Conservation (phyloP, 2,888 invertebrate genomes). For the Xestobium rufovillosum region DNA sequence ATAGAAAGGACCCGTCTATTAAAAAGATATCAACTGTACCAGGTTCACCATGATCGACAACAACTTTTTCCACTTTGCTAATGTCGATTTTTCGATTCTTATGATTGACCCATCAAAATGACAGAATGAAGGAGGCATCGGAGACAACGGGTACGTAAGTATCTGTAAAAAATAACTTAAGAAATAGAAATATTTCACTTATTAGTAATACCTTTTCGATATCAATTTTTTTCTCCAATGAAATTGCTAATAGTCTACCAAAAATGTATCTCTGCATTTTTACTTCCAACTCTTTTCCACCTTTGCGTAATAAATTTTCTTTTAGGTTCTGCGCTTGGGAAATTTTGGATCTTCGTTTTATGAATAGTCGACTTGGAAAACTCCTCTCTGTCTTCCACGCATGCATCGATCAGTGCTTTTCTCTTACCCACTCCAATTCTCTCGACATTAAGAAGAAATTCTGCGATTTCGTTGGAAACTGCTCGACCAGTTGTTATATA, state of each 20-base stretch:
- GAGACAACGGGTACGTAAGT: constrained; percentile 27
- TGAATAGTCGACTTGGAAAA: too few species aligned
- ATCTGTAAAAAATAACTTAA: too few species aligned
- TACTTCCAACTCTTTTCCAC: constrained; percentile 26
- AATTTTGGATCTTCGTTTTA: too few species aligned
- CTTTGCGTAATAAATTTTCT: too few species aligned
- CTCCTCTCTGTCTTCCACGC: too few species aligned
- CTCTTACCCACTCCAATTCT: constrained; percentile 23
- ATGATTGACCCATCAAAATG: constrained; percentile 27
- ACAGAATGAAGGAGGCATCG: constrained; percentile 25
- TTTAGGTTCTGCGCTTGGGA: too few species aligned
- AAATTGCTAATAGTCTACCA: constrained; percentile 22
- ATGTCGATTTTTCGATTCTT: constrained; percentile 26
- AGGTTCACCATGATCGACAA: constrained; percentile 20
- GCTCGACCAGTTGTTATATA: constrained; percentile 26
- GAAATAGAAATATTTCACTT: too few species aligned
- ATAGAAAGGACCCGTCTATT: constrained; percentile 28
- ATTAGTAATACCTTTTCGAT: constrained; percentile 26
- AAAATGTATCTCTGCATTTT: constrained; percentile 25
- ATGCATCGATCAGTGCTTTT: too few species aligned
- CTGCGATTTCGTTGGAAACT: constrained; percentile 21
- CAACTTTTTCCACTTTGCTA: constrained; percentile 21
- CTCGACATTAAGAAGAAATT: constrained; percentile 26
- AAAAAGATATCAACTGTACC: constrained; percentile 24
- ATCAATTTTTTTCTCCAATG: constrained; percentile 25